These are phyloP conservation scores for Aldrovandia affinis DNA, from an alignment of 2,797 vertebrate genomes.

Conservation along the genomic window DNA sequence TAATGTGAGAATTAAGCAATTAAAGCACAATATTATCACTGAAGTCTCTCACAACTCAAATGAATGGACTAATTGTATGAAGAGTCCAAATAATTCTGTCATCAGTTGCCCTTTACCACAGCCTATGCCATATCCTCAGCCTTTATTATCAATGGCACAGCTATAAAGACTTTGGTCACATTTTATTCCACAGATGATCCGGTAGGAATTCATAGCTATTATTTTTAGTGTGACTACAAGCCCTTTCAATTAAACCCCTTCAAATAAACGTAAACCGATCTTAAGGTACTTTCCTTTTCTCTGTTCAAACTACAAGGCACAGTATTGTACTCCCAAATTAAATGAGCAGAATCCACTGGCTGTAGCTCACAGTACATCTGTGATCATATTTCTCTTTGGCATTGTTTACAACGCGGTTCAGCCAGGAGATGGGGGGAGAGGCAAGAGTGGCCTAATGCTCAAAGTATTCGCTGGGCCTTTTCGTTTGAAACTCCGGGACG, in stretches of 20 bases:
- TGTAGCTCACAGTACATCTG: conserved; percentile 48
- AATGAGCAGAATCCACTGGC: conserved; percentile 55
- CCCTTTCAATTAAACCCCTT: conserved; percentile 27
- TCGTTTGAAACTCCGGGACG: conserved; percentile 16
- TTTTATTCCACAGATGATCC: conserved; percentile 25
- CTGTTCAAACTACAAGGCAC: conserved; percentile 46
- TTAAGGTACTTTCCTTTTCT: conserved; percentile 35
- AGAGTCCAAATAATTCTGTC: not conserved
- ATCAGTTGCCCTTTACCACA: not conserved
- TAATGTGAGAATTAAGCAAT: not conserved
- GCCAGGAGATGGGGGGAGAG: conserved; percentile 44
- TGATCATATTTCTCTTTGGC: conserved; percentile 59
- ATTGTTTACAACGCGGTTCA: conserved; percentile 62
- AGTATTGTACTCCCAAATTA: conserved; percentile 40
- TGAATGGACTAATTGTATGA: not conserved
- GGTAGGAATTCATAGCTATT: conserved; percentile 21
- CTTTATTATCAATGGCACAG: not conserved
- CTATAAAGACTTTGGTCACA: not conserved
- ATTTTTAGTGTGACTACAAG: conserved; percentile 31
- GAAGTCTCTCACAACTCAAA: not conserved
- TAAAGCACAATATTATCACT: not conserved
- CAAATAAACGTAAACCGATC: conserved; percentile 30
- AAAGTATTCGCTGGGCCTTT: conserved; percentile 35
- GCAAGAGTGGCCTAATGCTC: conserved; percentile 5
- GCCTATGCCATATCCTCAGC: not conserved